Conservation (phyloP, 2,113 vertebrate species). For the Colius striatus region DNA sequence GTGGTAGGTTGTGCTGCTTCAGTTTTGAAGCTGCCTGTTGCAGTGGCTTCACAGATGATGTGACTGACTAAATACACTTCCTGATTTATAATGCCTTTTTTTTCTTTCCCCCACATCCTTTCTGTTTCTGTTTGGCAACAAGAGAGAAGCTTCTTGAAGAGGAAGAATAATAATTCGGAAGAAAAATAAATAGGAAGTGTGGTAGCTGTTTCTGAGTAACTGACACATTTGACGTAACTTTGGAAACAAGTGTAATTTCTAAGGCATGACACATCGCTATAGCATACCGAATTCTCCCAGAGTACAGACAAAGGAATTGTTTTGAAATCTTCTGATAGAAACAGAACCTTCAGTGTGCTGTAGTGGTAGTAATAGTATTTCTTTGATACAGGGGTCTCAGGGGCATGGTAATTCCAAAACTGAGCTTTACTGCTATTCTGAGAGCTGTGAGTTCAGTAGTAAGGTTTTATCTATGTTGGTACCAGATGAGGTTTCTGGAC, state of each 20-base stretch:
- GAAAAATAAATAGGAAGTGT: not conserved
- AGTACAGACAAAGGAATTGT: not conserved
- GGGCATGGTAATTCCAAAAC: not conserved
- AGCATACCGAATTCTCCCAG: not conserved
- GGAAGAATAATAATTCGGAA: not conserved
- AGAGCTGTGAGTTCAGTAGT: not conserved
- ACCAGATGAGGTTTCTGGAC: not conserved
- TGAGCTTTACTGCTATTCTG: not conserved
- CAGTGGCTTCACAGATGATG: slow-evolving; percentile 6
- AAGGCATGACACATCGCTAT: not conserved
- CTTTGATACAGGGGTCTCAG: not conserved
- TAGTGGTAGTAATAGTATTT: not conserved
- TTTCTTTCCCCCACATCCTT: not conserved
- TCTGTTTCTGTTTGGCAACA: not conserved
- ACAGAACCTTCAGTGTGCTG: not conserved
- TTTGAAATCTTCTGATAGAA: not conserved
- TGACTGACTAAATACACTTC: not conserved
- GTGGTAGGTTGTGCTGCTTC: not conserved
- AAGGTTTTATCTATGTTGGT: not conserved
- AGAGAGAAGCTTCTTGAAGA: not conserved
- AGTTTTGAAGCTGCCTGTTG: not conserved
- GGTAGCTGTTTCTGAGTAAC: not conserved
- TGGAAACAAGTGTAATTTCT: not conserved
- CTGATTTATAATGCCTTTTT: not conserved
- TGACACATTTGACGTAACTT: not conserved